A percentile compares a stretch with the other conserved stretches of the same genome.
Evolutionary conservation across 2,797 vertebrate genomes (phyloP).

Genomic region (Liparis tanakae): DNA sequence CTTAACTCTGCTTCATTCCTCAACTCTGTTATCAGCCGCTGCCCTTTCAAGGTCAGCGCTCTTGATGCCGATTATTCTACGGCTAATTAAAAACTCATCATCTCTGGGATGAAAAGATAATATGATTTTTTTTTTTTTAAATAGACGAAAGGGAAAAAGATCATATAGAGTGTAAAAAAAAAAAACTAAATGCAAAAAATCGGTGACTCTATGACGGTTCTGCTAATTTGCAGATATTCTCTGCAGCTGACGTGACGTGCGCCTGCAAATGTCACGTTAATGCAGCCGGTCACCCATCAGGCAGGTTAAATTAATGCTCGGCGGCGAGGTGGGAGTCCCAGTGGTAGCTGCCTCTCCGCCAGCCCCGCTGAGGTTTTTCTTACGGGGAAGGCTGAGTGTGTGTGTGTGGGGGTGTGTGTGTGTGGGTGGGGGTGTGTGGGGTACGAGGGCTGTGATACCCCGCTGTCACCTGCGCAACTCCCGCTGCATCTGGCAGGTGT

Average conservation of each 20-base stretch:
- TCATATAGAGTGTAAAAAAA: conserved; percentile 26
- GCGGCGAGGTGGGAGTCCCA: conserved; percentile 63
- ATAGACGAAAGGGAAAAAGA: conserved; percentile 16
- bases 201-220: conserved; percentile 34
- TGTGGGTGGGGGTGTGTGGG: not conserved
- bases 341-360: conserved; percentile 65
- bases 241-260: conserved; percentile 49
- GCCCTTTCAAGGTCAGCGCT: conserved; percentile 67
- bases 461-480: conserved; percentile 53
- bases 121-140: conserved; percentile 16
- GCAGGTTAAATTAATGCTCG: conserved; percentile 69
- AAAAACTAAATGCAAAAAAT: conserved; percentile 41
- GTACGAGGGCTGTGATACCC: conserved; percentile 49
- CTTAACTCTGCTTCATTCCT: conserved; percentile 49
- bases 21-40: conserved; percentile 49
- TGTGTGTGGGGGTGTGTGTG: no score
- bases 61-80: conserved; percentile 56
- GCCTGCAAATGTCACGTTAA: conserved; percentile 71
- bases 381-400: conserved; percentile 40
- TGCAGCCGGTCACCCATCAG: conserved; percentile 66
- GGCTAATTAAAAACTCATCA: conserved; percentile 75
- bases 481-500: conserved; percentile 72
- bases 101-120: conserved; percentile 60
- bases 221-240: conserved; percentile 59
- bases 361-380: conserved; percentile 51